These are phyloP conservation scores for Psittacara wagleri DNA, from an alignment of 2,113 vertebrate species.

Conservation along the genomic window DNA sequence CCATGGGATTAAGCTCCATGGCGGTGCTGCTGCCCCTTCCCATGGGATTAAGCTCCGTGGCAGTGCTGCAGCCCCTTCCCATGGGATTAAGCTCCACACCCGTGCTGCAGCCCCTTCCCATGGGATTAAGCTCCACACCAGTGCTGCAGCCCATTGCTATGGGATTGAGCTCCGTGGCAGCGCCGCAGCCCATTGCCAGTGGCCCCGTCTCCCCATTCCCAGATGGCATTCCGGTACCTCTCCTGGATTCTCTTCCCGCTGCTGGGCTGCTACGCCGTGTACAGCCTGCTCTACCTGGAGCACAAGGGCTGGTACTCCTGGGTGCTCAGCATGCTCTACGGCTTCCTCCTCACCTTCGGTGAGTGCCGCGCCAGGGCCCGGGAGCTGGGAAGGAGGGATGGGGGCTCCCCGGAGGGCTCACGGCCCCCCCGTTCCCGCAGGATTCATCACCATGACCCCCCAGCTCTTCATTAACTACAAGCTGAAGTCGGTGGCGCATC, in stretches of 20 bases:
- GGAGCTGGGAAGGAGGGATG: too few species aligned
- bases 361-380: background rate
- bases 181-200: too few species aligned
- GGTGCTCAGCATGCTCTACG: background rate
- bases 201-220: background rate
- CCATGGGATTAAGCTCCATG: too few species aligned
- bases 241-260: background rate
- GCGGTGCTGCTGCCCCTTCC: too few species aligned
- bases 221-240: background rate
- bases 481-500: background rate
- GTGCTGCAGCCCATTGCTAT: too few species aligned
- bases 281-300: background rate
- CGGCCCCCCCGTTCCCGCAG: background rate
- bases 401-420: too few species aligned
- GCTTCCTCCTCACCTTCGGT: background rate
- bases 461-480: background rate
- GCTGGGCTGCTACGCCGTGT: background rate
- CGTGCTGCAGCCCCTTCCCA: rapidly evolving
- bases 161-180: too few species aligned
- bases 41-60: rapidly evolving
- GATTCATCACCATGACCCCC: background rate
- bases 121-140: too few species aligned
- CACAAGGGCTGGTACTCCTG: background rate
- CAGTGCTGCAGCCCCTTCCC: too few species aligned
- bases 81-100: rapidly evolving